Evolutionary conservation across 1,140 invertebrate species (phyloP), one percentile per base, ranked within the genome.

Genomic region (Plutomurus gul): DNA sequence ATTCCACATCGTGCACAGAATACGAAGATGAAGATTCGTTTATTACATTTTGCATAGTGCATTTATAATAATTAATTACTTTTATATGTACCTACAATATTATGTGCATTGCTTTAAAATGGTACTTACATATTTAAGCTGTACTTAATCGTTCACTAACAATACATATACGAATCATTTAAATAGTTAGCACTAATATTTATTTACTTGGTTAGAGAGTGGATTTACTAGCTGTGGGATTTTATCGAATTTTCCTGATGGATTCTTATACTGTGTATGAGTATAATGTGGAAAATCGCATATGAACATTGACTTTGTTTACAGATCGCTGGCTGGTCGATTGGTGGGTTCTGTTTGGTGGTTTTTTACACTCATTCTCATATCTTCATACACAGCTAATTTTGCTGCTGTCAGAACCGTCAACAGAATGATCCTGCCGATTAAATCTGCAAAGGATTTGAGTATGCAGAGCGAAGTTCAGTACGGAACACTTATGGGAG

Each of bases 331-430:
- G 40, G 90, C 90, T 30, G 91, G 91, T 1, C 86, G 91, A 51
- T 87, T 92, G 74, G 90, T 91, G 3, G 90, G 90, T 6, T 89
- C 89, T 51, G 89, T 90, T 30, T 92, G 91, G 91, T 92, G 91
- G 91, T 92, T 92, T 85, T 92, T 92, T 84, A 92, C 91, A 0
- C 87, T 92, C 72, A 92, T 92, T 82, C 89, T 92, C 81, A 91
- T 92, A 79, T 91, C 90, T 13, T 91, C 91, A 0, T 92, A 92
- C 85, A 92, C 91, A 11, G 91, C 91, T 46, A 92, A 92, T 85
- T 85, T 92, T 79, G 91, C 91, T 20, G 83, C 83, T 47, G 83
- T 84, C 2, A 47, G 83, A 33, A 90, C 89, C 10, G 87, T 90
- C 6, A 90, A 90, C 83, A 84, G 90, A 72, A 89, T 90, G 89